phyloP scores from a whole-genome alignment of 1,140 invertebrate genomes.

The Formica selysi region DNA sequence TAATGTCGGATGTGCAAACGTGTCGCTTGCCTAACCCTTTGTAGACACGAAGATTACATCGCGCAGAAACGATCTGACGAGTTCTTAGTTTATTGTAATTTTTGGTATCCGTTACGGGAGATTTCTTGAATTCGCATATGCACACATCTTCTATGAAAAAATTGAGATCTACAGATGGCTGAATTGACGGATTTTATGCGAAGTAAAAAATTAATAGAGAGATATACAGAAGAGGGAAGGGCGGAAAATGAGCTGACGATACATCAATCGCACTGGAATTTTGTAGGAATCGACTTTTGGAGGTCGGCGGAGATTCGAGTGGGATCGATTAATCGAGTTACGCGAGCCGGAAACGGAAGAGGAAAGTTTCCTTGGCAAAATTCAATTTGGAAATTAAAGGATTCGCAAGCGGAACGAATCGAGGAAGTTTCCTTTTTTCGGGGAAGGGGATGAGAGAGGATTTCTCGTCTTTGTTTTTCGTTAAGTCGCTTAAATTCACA shows the following conservation, averaged over 20 bases:
- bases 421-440: conserved; percentile 53
- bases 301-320: conserved; percentile 56
- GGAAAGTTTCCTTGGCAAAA: conserved; percentile 58
- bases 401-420: conserved; percentile 62
- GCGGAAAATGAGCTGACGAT: conserved; percentile 27
- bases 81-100: not conserved
- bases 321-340: conserved; percentile 63
- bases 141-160: not conserved
- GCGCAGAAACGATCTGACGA: not conserved
- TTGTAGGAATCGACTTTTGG: conserved; percentile 51
- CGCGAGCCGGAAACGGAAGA: conserved; percentile 60
- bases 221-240: not conserved
- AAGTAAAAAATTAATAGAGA: conserved; percentile 24
- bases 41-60: not conserved
- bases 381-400: conserved; percentile 64
- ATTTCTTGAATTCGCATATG: not conserved
- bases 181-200: not conserved
- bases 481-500: conserved; percentile 40
- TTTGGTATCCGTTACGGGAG: not conserved
- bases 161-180: not conserved
- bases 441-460: not conserved
- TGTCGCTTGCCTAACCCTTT: conserved; percentile 25
- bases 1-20: conserved; percentile 40
- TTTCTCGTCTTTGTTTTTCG: conserved; percentile 49
- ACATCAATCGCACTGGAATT: conserved; percentile 10